Conservation (phyloP, 2,888 invertebrate species). For the Atethmia centrago region DNA sequence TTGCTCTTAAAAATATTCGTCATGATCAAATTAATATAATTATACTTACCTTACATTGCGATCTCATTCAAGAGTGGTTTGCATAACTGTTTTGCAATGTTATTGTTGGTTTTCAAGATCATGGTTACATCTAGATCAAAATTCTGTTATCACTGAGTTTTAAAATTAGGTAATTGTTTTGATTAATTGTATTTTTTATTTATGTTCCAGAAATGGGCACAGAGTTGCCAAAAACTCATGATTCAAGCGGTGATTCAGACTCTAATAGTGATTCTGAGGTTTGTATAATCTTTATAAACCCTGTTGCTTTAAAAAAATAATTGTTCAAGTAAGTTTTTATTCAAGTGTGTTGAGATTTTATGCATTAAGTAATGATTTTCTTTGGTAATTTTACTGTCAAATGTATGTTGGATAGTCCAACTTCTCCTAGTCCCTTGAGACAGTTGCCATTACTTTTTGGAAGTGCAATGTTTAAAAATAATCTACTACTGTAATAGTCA, state of each 20-base stretch:
- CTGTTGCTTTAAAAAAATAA: not conserved
- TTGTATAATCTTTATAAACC: constrained; percentile 61
- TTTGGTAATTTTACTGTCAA: not conserved
- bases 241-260: constrained; percentile 90
- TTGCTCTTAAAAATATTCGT: not conserved
- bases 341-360: constrained; percentile 6
- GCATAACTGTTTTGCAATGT: constrained; percentile 43
- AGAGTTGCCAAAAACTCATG: constrained; percentile 88
- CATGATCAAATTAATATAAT: constrained; percentile 1
- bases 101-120: constrained; percentile 64
- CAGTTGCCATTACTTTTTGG: not conserved
- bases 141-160: constrained; percentile 9
- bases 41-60: not conserved
- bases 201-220: constrained; percentile 88
- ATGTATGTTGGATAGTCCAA: not conserved
- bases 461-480: not conserved
- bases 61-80: constrained; percentile 15
- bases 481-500: not conserved
- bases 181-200: constrained; percentile 6
- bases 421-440: not conserved
- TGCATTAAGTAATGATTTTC: not conserved
- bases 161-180: not conserved
- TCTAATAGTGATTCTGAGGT: constrained; percentile 91
- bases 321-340: not conserved
- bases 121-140: constrained; percentile 58